Evolutionary conservation across 2,888 invertebrate species (phyloP), one percentile per base, ranked within the genome.

Genomic region (Chrysodeixis includens): DNA sequence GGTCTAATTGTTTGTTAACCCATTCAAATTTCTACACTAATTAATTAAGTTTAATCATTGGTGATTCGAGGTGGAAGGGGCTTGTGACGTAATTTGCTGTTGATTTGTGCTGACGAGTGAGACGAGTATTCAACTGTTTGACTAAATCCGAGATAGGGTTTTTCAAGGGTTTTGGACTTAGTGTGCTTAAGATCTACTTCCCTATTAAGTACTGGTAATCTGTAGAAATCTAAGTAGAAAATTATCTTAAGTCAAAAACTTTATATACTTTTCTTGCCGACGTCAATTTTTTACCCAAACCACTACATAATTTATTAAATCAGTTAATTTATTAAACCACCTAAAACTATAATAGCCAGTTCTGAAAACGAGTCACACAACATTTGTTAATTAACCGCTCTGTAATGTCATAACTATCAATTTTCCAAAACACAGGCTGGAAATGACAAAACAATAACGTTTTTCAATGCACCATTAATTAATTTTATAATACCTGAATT

Each of bases 1-100:
- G 75, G 65, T 77, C 77, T 73, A 72, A 79, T 73, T 79, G 80
- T 79, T 75, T 69, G 78, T 53, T 70, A 71, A 56, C 62, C 72
- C 65, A 69, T 75, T 73, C 72, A 64, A 74, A 76, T 74, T 74
- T 66, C 63, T 55, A 59, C 69, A 53, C 53, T 72, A 72, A 79
- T 79, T 78, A 78, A 74, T 76, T 78, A 56, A 62, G 62, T 70
- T 68, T 71, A 76, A 69, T 76, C 63, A 76, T 66, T 59, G 69
- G 68, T 56, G 54, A n/a, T n/a, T 26, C 2, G 60, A 60, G 76
- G 67, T 56, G 57, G 62, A 20, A 56, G 58, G 35, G 49, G 20
- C 64, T 73, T 58, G 58, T 61, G 46, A 16, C 55, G 55, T 70
- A 56, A 59, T 69, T 65, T 60, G 53, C 64, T 64, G 44, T 53